Evolutionary conservation across 2,113 vertebrate species (phyloP).

Genomic region (Lontra canadensis): DNA sequence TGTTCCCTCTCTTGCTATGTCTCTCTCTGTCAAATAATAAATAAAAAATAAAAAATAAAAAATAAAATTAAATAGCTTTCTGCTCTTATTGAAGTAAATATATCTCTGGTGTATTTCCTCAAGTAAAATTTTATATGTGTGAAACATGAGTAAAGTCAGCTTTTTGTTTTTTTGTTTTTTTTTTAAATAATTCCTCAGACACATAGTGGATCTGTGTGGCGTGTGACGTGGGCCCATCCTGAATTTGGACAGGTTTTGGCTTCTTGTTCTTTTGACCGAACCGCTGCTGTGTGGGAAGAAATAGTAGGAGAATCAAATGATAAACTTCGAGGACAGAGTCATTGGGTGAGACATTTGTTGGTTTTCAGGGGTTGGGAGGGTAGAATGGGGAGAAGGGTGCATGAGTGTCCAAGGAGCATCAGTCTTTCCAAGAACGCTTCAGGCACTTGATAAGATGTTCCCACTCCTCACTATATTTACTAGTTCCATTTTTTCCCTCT

Average conservation of each 20-base stretch:
- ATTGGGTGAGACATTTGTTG: slow-evolving; percentile 90
- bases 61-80: not conserved
- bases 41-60: not conserved
- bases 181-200: slow-evolving; percentile 85
- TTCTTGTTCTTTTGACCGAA: slow-evolving; percentile 97
- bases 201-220: slow-evolving; percentile 98
- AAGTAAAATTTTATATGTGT: not conserved
- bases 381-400: not conserved
- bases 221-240: slow-evolving; percentile 98
- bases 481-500: not conserved
- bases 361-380: not conserved
- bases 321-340: slow-evolving; percentile 97
- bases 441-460: not conserved
- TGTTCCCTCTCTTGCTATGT: no score
- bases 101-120: not conserved
- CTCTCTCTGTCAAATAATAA: no score
- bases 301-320: slow-evolving; percentile 99
- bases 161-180: not conserved
- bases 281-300: slow-evolving; percentile 99
- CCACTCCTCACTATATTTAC: not conserved
- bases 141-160: not conserved
- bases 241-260: slow-evolving; percentile 98
- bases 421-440: not conserved
- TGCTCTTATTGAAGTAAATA: not conserved
- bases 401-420: not conserved